Conservation (phyloP, 1,140 invertebrate genomes). For the Diorhabda elongata region DNA sequence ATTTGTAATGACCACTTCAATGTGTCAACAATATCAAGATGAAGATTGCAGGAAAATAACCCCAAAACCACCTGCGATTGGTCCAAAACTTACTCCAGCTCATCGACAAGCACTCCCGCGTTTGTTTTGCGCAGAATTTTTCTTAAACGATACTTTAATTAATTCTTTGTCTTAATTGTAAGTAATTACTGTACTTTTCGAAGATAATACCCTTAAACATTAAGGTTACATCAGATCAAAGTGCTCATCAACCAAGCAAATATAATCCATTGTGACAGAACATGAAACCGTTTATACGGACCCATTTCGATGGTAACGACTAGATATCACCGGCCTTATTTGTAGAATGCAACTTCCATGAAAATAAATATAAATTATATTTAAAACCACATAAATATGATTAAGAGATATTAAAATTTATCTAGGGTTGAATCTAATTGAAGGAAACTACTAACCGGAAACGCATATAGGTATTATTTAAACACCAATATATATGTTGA, state of each 20-base stretch:
- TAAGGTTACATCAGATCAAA: too few relatives aligned
- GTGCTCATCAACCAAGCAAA: neutral
- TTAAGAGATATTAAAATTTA: neutral
- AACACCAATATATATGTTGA: neutral
- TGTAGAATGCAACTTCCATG: neutral
- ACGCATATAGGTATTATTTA: neutral
- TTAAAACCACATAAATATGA: slow-evolving; percentile 1
- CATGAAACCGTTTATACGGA: neutral
- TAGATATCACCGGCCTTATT: neutral
- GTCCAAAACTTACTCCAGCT: too few relatives aligned
- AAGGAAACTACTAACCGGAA: neutral
- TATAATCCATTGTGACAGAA: neutral
- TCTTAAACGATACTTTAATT: too few relatives aligned
- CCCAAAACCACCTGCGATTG: too few relatives aligned
- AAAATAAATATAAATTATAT: neutral
- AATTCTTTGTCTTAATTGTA: too few relatives aligned
- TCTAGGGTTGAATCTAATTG: neutral
- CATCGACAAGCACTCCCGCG: too few relatives aligned
- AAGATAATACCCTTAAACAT: too few relatives aligned
- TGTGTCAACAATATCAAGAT: too few relatives aligned
- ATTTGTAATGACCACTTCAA: too few relatives aligned
- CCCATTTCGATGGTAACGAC: neutral
- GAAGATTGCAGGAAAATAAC: too few relatives aligned
- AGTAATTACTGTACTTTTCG: too few relatives aligned
- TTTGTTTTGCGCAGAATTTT: too few relatives aligned